These are phyloP conservation scores for Spilosoma lubricipeda DNA, from an alignment of 2,888 invertebrate genomes.

Conservation along the genomic window DNA sequence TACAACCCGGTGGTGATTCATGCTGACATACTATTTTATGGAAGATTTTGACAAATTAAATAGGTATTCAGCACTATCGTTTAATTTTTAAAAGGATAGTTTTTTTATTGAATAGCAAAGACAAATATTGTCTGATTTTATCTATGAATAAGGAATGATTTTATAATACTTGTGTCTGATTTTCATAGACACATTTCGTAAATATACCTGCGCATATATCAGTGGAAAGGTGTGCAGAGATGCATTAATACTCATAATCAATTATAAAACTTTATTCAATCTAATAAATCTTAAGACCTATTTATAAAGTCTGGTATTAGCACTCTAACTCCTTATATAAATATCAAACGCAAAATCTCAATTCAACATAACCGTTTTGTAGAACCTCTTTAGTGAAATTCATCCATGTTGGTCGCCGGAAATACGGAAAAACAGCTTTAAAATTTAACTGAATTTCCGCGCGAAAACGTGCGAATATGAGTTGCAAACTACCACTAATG, in stretches of 20 bases:
- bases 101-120: not conserved
- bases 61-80: not conserved
- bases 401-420: conserved; percentile 22
- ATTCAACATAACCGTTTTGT: conserved; percentile 31
- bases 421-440: conserved; percentile 42
- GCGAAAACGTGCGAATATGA: conserved; percentile 61
- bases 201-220: too few relatives aligned
- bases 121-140: too few relatives aligned
- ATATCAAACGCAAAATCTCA: conserved; percentile 16
- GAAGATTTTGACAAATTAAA: too few relatives aligned
- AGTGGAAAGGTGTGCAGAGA: not conserved
- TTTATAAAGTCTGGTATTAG: conserved; percentile 25
- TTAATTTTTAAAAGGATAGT: not conserved
- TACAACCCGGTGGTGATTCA: too few relatives aligned
- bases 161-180: too few relatives aligned
- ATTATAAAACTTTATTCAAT: not conserved
- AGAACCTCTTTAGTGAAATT: conserved; percentile 28
- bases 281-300: not conserved
- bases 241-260: too few relatives aligned
- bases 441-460: conserved; percentile 49
- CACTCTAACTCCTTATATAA: conserved; percentile 21
- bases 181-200: too few relatives aligned
- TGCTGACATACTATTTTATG: too few relatives aligned
- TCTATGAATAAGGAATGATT: too few relatives aligned
- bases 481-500: conserved; percentile 65